Evolutionary conservation across 2,888 invertebrate genomes (phyloP), one percentile per base, ranked within the genome.

Genomic region (Pachliopta kotzebuea): DNA sequence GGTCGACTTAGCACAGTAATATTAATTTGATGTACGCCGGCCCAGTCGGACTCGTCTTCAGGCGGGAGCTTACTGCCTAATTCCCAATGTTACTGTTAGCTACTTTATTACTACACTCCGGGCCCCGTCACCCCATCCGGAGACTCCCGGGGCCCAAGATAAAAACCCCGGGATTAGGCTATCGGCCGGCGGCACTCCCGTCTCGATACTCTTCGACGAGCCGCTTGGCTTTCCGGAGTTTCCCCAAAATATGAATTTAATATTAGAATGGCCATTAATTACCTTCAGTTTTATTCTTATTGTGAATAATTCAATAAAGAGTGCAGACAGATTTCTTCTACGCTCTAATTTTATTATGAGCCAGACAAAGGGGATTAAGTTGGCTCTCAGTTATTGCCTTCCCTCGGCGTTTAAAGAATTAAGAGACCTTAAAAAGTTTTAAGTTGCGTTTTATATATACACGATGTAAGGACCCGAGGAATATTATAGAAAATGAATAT

Each of bases 161-260:
- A 84, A 80, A 83, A 82, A 77, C 69, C 68, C 74, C 70, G 70
- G 81, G 81, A 81, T 84, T 83, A 83, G 76, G 78, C 75, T 84
- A 84, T 84, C 84, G 74, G 75, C 37, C 68, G 65, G 60, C 68
- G 59, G 65, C 70, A 72, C 74, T 72, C 73, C 72, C 72, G 69
- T 69, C 72, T 74, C 71, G 59, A 72, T 75, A 74, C 75, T 69
- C 72, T 74, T 75, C 76, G 76, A 79, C 73, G 77, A 74, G 74
- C 72, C 70, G 60, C 69, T 52, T 60, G 64, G 64, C 64, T 60
- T 64, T 64, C 67, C 52, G 70, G 68, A 70, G 74, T 71, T 71
- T 63, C 59, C 68, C 37, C 63, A 67, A 71, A 70, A 73, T 73
- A 69, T 67, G 66, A 71, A 68, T 63, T 61, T 64, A 62, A 59